Evolutionary conservation across 2,797 vertebrate genomes (phyloP).

Genomic region (Ceryle rudis): DNA sequence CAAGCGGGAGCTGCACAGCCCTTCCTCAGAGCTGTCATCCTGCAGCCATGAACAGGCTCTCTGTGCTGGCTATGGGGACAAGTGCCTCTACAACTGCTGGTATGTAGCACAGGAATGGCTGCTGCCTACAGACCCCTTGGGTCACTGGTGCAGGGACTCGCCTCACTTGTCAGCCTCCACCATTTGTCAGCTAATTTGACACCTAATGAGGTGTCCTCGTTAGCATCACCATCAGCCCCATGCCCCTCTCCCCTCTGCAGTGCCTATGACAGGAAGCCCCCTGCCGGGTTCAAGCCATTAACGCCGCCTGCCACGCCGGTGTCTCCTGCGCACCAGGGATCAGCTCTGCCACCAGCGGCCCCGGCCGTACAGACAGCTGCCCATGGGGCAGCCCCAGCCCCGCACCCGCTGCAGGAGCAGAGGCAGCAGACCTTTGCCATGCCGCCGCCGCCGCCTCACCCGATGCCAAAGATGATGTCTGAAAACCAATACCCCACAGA

Average conservation of each 20-base stretch:
- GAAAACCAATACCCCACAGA: constrained; percentile 87
- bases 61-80: constrained; percentile 91
- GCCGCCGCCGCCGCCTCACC: constrained; percentile 86
- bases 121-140: accelerated
- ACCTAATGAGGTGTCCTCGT: neutral
- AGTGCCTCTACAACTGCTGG: constrained; percentile 99
- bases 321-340: constrained; percentile 79
- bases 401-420: constrained; percentile 79
- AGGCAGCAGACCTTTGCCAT: constrained; percentile 85
- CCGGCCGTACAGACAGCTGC: constrained; percentile 50
- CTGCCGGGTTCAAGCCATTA: constrained; percentile 93
- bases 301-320: constrained; percentile 90
- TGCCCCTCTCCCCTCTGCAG: constrained; percentile 74
- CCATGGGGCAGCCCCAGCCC: constrained; percentile 15
- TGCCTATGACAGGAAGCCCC: constrained; percentile 96
- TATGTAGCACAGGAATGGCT: constrained; percentile 17
- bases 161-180: neutral
- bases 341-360: constrained; percentile 66
- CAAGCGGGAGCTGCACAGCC: constrained; percentile 91
- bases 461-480: constrained; percentile 84
- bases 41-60: constrained; percentile 92
- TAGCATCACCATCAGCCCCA: neutral
- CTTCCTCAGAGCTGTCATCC: constrained; percentile 89
- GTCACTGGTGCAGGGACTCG: neutral
- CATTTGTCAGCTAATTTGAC: too few relatives aligned